A percentile compares a stretch with the other conserved stretches of the same genome.
These are phyloP conservation scores for Babyrousa celebensis DNA, from an alignment of 2,797 vertebrate genomes.

Conservation along the genomic window DNA sequence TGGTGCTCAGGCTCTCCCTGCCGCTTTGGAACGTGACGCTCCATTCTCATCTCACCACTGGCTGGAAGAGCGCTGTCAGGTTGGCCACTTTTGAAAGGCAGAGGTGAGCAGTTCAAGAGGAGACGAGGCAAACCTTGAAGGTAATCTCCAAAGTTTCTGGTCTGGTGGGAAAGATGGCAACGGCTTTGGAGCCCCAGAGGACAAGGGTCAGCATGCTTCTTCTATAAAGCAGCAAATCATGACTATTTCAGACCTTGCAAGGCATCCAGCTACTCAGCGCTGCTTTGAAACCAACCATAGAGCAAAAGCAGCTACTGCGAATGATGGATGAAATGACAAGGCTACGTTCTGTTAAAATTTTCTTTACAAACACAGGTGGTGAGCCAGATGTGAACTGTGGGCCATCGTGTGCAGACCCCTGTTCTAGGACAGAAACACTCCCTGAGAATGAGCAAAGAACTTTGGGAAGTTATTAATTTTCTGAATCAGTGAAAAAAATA, in stretches of 20 bases:
- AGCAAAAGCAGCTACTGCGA: background rate
- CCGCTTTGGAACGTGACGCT: background rate
- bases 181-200: background rate
- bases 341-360: constrained; percentile 32
- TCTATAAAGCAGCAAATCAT: background rate
- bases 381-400: no score
- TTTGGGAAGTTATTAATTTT: background rate
- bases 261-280: background rate
- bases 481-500: constrained; percentile 1
- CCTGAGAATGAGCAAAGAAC: constrained; percentile 11
- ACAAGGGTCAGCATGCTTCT: background rate
- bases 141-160: background rate
- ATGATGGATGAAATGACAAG: background rate
- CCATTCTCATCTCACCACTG: background rate
- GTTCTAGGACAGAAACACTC: background rate
- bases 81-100: background rate
- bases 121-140: background rate
- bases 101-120: background rate
- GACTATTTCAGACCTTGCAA: background rate
- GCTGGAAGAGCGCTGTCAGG: background rate
- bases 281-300: background rate
- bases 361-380: background rate
- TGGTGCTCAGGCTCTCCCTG: background rate
- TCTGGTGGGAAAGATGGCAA: background rate
- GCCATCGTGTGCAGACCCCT: background rate